Base-by-base conservation (phyloP, 2,113 vertebrate species). In the Zosterops hypoxanthus region DNA sequence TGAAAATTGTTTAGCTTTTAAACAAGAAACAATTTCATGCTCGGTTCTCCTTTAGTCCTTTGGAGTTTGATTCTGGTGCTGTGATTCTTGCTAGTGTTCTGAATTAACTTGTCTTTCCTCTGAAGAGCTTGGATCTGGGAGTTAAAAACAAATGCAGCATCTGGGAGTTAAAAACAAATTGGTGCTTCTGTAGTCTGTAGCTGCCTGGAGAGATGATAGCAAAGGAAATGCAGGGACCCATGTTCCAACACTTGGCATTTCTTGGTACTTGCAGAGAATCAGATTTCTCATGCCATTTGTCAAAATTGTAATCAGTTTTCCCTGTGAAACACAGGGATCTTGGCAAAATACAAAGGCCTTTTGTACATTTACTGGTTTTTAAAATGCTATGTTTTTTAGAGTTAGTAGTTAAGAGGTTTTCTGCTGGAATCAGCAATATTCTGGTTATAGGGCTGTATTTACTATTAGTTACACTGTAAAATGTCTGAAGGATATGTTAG, bases 71-170 rank as follows among this genome's bases (percentile, higher is more conserved):
- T 61, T n/a, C 39, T 68, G 49, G 81, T 96, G 85, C 77, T 94
- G 86, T 98, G 81, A 81, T 56, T 95, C 79, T 87, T 80, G 31
- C 86, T 77, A 91, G 85, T 65, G 28, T 82, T 96, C 86, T 53
- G 53, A 96, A 97, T 96, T 94, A 97, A 96, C 82, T 69, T 94
- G 52, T 97, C 86, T 95, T 97, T 96, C 92, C 85, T 97, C 94
- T 94, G 92, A 97, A 97, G 95, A 97, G 94, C 86, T 97, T 91
- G 94, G 90, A 69, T 92, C 92, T 82, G 76, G 8, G 68, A 57
- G 87, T 82, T 56, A 94, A 70, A 80, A 72, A 1, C 25, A 94
- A 94, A 95, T 95, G 93, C 95, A 97, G 94, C 91, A 69, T 92
- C 92, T 82, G 76, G 8, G 68, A 57, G 87, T 82, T 56, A 94